A percentile compares a stretch with the other conserved stretches of the same genome.
Evolutionary conservation across 2,797 vertebrate species (phyloP).

Genomic region (Atherinosoma microstoma): DNA sequence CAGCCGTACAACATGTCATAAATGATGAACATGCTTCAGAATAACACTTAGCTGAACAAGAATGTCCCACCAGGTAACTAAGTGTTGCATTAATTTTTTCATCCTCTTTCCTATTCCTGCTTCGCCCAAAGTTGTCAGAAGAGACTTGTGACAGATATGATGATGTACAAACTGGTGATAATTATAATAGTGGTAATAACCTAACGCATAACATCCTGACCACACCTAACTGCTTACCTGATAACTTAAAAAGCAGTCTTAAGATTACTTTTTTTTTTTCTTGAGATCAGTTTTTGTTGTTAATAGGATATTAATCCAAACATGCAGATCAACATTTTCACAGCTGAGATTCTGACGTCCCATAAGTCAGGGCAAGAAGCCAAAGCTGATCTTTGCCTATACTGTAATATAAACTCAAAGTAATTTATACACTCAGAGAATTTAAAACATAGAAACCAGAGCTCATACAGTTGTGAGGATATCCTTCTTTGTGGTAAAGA

Average conservation of each 20-base stretch:
- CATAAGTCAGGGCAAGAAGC: neutral
- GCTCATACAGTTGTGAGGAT: slow-evolving; percentile 13
- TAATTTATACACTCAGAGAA: neutral
- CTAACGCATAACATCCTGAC: too few species aligned
- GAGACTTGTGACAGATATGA: neutral
- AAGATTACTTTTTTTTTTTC: too few species aligned
- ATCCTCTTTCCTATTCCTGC: slow-evolving; percentile 5
- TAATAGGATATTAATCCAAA: neutral
- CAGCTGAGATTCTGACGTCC: neutral
- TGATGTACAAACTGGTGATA: too few species aligned
- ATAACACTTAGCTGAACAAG: slow-evolving; percentile 7
- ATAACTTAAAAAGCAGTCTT: neutral
- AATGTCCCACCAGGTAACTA: neutral
- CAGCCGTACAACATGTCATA: slow-evolving; percentile 19
- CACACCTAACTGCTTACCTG: neutral
- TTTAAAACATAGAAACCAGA: neutral
- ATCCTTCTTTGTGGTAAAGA: slow-evolving; percentile 29
- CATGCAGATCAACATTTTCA: neutral
- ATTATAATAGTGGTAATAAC: too few species aligned
- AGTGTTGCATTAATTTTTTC: neutral
- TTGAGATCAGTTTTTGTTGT: neutral
- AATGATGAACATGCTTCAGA: slow-evolving; percentile 27
- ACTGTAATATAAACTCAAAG: too few species aligned
- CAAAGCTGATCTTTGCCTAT: neutral
- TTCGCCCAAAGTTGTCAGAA: slow-evolving; percentile 3